Base-by-base conservation (phyloP, 2,888 invertebrate species). In the Lamellibrachia columna region DNA sequence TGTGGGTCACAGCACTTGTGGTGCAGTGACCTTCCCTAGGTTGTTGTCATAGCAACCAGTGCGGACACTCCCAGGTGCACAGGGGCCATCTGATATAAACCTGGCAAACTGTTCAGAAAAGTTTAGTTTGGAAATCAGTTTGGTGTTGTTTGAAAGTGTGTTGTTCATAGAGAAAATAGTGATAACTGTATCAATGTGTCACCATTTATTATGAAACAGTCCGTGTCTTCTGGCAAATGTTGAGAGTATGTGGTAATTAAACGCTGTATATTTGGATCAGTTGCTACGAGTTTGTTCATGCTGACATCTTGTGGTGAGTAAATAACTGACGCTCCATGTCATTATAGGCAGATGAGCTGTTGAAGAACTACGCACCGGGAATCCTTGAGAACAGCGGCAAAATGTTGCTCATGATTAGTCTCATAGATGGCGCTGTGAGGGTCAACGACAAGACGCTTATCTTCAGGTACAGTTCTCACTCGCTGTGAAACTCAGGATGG, bases 331-430 rank as follows among this genome's bases (percentile, higher is more conserved):
- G 6, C 8, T 11, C 11, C 11, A 11, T 93, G 93, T 98, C 98
- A 93, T 93, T 95, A 40, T 93, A 97, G 97, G 97, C 97, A 1
- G 96, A 97, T 92, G 95, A 95, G 6, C 94, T 97, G 2, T 95
- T 97, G 95, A 96, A 96, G 93, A 95, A 96, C 94, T 99, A 99
- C 96, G 97, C 98, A 93, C 98, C 98, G 0, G 99, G 98, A n/a
- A 97, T 98, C 90, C 97, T 99, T 94, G 98, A 98, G 95, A 98
- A 98, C 95, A 98, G 99, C 3, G 98, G 98, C 2, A 99, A 99
- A 97, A 98, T 99, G 98, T 98, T 98, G 95, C 97, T 99, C 91
- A 98, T 99, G 95, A 98, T 99, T 96, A 98, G 98, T 94, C 98
- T 99, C 94, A 97, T 99, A 92, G 98, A 98, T 94, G 98, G 99